Conservation (phyloP, 1,140 invertebrate genomes). For the Diorhabda carinulata region DNA sequence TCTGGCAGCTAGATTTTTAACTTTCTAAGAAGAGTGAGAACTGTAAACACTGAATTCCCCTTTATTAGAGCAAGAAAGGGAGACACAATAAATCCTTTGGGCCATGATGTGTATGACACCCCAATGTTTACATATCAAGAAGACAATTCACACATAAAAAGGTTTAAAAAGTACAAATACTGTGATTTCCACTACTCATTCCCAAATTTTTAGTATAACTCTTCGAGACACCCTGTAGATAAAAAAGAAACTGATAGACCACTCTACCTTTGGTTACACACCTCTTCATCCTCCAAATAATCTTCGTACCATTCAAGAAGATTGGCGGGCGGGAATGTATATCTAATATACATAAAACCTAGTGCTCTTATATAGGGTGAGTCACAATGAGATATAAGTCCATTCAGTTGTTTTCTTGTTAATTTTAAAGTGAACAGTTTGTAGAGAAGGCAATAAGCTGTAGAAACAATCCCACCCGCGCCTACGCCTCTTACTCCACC, state of each 20-base stretch:
- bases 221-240: not conserved
- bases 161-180: too few species aligned
- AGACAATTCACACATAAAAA: too few species aligned
- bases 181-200: not conserved
- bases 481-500: slow-evolving; percentile 98
- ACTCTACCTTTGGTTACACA: slow-evolving; percentile 52
- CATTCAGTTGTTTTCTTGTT: slow-evolving; percentile 95
- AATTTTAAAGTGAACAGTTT: slow-evolving; percentile 95
- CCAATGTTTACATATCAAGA: too few species aligned
- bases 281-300: slow-evolving; percentile 93
- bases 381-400: slow-evolving; percentile 91
- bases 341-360: slow-evolving; percentile 78
- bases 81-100: too few species aligned
- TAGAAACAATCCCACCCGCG: slow-evolving; percentile 97
- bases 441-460: slow-evolving; percentile 96
- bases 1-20: too few species aligned
- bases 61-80: too few species aligned
- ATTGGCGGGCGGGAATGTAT: slow-evolving; percentile 92
- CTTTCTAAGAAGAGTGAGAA: too few species aligned
- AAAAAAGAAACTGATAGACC: slow-evolving; percentile 33
- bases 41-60: too few species aligned
- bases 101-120: too few species aligned
- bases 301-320: slow-evolving; percentile 96
- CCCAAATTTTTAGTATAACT: not conserved
- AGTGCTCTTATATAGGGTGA: slow-evolving; percentile 96